Percentiles rank a stretch among this genome's conserved stretches.
Evolutionary conservation across 2,113 vertebrate genomes (phyloP).

Genomic region (Gallinago undulata): DNA sequence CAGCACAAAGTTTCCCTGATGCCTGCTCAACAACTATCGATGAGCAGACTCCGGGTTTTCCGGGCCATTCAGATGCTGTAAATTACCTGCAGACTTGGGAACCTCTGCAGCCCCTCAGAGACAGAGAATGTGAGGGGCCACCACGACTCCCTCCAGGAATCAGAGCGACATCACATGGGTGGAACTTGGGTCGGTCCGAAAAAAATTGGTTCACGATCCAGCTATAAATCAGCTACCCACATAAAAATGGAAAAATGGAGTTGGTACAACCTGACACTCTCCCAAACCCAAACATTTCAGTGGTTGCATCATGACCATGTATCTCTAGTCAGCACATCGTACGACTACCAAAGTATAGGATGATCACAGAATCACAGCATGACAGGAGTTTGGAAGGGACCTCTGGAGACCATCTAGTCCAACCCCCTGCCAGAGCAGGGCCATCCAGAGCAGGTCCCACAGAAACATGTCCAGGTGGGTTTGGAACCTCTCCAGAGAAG

Average conservation of each 20-base stretch:
- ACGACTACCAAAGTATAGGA: not conserved
- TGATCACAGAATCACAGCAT: too few species aligned
- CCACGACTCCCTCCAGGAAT: not conserved
- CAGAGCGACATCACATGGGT: not conserved
- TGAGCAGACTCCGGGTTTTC: not conserved
- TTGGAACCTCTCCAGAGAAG: too few species aligned
- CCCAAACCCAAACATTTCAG: not conserved
- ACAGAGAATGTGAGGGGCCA: rapidly evolving
- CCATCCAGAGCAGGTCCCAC: too few species aligned
- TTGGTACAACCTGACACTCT: not conserved
- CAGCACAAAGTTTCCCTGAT: not conserved
- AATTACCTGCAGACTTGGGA: not conserved
- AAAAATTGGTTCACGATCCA: not conserved
- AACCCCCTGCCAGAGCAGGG: too few species aligned
- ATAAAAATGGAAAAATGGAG: not conserved
- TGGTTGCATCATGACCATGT: not conserved
- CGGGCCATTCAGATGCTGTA: not conserved
- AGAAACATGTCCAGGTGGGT: too few species aligned
- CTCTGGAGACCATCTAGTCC: too few species aligned
- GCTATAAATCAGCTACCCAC: not conserved
- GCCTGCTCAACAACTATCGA: not conserved
- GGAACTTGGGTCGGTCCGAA: not conserved
- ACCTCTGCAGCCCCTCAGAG: not conserved
- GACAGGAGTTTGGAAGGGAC: too few species aligned
- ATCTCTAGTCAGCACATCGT: not conserved